Evolutionary conservation across 2,797 vertebrate genomes (phyloP), one percentile per base, ranked within the genome.

Genomic region (Trichosurus vulpecula): DNA sequence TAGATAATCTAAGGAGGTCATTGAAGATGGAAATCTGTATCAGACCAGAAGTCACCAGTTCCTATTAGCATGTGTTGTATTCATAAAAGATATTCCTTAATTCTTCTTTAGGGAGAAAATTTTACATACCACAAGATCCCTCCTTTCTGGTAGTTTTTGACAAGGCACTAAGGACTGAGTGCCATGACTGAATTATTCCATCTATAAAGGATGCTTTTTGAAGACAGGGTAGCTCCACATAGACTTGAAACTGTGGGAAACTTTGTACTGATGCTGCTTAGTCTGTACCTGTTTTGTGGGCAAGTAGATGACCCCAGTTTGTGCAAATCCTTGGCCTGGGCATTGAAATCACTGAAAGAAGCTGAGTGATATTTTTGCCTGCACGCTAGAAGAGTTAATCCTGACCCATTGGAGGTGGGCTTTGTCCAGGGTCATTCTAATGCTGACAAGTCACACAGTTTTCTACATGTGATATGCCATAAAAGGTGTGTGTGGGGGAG

Each of bases 391-490:
- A 54, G 92, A 95, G 95, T 87, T 92, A 96, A 94, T 97, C 55
- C 93, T 92, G 89, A 92, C 93, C 89, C 52, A 91, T 94, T 91
- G 58, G 54, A 92, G 94, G 93, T 96, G 52, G 92, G 91, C 92
- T 97, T 97, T 97, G 94, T 96, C 94, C 47, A 91, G n/a, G 94
- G 94, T 94, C 97, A 91, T 93, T 97, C 91, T 92, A 89, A 92
- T 93, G 91, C 94, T 97, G 93, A 97, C 90, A 97, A 96, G 93
- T 53, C 87, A 81, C 92, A 89, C 56, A 90, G 52, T 95, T 94
- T 96, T 92, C 94, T 93, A 95, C 54, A 91, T 93, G 93, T 57
- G 95, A 93, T 94, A 58, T 97, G 93, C 89, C 95, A 96, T 41
- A 90, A 94, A 97, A 58, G 96, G 30, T 16, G 54, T 95, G 58